phyloP scores from a whole-genome alignment of 2,113 vertebrate genomes.

The Copsychus sechellarum region DNA sequence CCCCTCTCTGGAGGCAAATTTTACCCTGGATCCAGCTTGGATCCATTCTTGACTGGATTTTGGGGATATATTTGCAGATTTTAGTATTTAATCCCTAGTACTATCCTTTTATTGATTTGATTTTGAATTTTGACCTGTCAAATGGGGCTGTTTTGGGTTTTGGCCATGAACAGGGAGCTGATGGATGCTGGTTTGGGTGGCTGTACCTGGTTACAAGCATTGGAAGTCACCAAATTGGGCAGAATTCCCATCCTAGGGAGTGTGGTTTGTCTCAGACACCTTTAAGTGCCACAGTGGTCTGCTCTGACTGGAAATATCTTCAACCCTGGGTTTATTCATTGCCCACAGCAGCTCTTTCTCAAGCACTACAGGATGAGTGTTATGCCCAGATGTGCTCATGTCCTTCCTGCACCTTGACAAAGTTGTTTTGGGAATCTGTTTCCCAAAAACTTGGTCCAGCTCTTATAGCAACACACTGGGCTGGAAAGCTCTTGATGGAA shows the following conservation, averaged over 20 bases:
- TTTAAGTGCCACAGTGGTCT: background rate
- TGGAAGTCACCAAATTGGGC: rapidly evolving
- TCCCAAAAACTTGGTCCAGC: background rate
- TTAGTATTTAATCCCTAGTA: background rate
- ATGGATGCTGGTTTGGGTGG: background rate
- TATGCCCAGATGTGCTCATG: rapidly evolving
- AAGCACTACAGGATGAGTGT: rapidly evolving
- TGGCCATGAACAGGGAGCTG: rapidly evolving
- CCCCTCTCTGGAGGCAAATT: background rate
- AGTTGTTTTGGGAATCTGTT: constrained; percentile 15
- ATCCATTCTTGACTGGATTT: background rate
- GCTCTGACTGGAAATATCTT: background rate
- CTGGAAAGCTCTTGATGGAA: constrained; percentile 43
- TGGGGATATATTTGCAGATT: background rate
- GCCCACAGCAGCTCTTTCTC: rapidly evolving
- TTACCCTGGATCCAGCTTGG: background rate
- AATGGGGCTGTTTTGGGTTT: rapidly evolving
- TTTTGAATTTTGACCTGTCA: background rate
- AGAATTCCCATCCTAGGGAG: background rate
- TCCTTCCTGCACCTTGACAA: constrained; percentile 7
- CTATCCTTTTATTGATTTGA: rapidly evolving
- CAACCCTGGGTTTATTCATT: rapidly evolving
- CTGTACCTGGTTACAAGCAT: rapidly evolving
- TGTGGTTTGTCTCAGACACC: rapidly evolving
- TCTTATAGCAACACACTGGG: background rate